phyloP scores from a whole-genome alignment of 2,797 vertebrate genomes.

The Lutjanus campechanus region DNA sequence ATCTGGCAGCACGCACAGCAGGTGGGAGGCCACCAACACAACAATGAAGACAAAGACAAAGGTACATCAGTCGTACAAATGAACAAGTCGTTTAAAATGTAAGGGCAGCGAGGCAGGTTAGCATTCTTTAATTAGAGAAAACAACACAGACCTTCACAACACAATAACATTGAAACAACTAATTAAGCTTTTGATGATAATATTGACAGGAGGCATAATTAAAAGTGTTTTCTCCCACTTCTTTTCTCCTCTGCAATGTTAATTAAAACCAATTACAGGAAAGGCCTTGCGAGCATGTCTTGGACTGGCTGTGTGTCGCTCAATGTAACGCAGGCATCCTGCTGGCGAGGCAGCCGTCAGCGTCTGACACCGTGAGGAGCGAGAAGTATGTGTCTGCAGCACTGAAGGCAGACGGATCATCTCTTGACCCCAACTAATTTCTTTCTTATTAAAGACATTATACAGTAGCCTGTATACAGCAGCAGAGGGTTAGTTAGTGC shows the following conservation, averaged over 20 bases:
- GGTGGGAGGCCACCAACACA: slow-evolving; percentile 27
- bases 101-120: slow-evolving; percentile 42
- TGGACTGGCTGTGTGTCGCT: slow-evolving; percentile 25
- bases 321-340: slow-evolving; percentile 9
- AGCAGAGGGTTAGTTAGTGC: no score
- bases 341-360: slow-evolving; percentile 5
- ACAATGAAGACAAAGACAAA: slow-evolving; percentile 19
- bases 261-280: slow-evolving; percentile 76
- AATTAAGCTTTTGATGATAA: slow-evolving; percentile 76
- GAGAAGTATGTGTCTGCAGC: slow-evolving; percentile 2
- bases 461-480: background rate
- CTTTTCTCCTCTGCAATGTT: slow-evolving; percentile 53
- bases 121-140: slow-evolving; percentile 72
- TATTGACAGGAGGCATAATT: slow-evolving; percentile 77
- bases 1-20: slow-evolving; percentile 19
- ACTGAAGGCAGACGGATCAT: background rate
- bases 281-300: slow-evolving; percentile 38
- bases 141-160: slow-evolving; percentile 65
- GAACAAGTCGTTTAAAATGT: slow-evolving; percentile 36
- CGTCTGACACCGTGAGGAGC: slow-evolving; percentile 7
- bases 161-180: slow-evolving; percentile 72
- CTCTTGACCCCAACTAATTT: background rate
- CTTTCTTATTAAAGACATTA: background rate
- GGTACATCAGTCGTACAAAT: slow-evolving; percentile 23
- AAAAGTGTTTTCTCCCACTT: slow-evolving; percentile 68